Base-by-base conservation (phyloP, 2,113 vertebrate genomes). In the Chauna torquata region DNA sequence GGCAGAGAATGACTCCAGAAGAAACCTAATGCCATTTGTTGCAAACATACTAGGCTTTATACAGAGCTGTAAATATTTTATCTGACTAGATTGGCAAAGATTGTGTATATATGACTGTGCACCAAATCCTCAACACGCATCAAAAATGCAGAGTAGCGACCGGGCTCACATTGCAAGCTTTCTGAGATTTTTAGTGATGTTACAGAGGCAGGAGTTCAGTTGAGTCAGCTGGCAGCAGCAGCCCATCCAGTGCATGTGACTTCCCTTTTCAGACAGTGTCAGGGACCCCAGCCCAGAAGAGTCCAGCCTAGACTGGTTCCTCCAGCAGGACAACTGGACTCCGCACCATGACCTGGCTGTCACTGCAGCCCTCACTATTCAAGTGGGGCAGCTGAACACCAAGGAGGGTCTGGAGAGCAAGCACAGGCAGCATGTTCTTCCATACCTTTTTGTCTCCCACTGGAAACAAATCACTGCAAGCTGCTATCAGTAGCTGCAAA, bases 71-170 rank as follows among this genome's bases (percentile, higher is more conserved):
- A 74, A 77, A 68, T 6, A 2, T 61, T 76, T 75, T 8, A 36
- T n/a, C 61, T 58, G 42, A 34, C 64, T 47, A 22, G 20, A 82
- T 57, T 50, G 30, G n/a, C 27, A 84, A 47, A 90, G 3, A 1
- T 79, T 75, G 20, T 0, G 0, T 25, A 17, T 30, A 49, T 14
- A 3, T n/a, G 24, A 77, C 42, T 2, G 0, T 5, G 20, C 6
- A 71, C 30, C 49, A 65, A 66, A 71, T 54, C 2, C 1, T 57
- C n/a, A 12, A 27, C 8, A 78, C 0, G 1, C 23, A 24, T n/a
- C 13, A 71, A 74, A 65, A 75, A 70, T 17, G 32, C 40, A 47
- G 44, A 68, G 19, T 19, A 59, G 36, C 16, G 72, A 65, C 17
- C 2, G 25, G 52, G 45, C 11, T 82, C 25, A 52, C 19, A 7